phyloP scores from a whole-genome alignment of 2,113 vertebrate species.

The Thryonomys swinderianus region DNA sequence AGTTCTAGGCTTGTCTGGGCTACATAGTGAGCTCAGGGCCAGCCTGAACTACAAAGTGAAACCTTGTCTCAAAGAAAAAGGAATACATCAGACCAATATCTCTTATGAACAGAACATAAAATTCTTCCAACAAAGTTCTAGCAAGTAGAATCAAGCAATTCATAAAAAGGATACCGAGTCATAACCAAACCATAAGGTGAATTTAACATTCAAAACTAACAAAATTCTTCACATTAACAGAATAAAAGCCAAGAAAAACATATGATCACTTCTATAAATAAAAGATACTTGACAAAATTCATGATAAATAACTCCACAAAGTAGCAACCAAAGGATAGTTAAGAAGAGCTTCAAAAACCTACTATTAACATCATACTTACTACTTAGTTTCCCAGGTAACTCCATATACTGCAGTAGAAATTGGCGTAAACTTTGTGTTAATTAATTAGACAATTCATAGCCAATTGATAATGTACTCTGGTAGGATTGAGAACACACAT shows the following conservation, averaged over 20 bases:
- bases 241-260: background rate
- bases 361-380: background rate
- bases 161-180: constrained; percentile 18
- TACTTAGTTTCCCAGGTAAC: constrained; percentile 54
- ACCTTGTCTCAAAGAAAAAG: no score
- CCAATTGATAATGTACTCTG: background rate
- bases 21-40: no score
- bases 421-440: constrained; percentile 7
- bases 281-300: constrained; percentile 58
- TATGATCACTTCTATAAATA: background rate
- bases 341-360: background rate
- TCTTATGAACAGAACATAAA: constrained; percentile 2
- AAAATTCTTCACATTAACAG: background rate
- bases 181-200: background rate
- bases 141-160: constrained; percentile 16
- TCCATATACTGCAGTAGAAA: background rate
- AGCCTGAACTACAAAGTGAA: no score
- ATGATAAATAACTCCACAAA: constrained; percentile 10
- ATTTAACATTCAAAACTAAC: constrained; percentile 26
- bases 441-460: background rate
- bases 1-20: no score
- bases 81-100: background rate
- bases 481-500: background rate
- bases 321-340: constrained; percentile 14
- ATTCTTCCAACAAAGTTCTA: background rate